phyloP scores from a whole-genome alignment of 2,888 invertebrate genomes.

The Xestia rhomboidea region DNA sequence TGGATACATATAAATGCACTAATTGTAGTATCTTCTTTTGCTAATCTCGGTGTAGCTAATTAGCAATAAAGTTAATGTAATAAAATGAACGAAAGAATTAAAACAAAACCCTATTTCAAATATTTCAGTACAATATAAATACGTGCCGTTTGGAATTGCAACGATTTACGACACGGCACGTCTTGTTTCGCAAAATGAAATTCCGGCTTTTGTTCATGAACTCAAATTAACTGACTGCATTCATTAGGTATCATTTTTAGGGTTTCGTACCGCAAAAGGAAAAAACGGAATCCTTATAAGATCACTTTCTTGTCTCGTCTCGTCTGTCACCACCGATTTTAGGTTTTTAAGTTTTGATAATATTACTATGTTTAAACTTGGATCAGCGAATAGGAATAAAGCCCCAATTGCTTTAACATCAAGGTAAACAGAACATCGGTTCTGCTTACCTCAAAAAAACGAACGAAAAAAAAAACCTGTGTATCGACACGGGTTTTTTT shows the following conservation, averaged over 20 bases:
- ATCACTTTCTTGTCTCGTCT: too few relatives aligned
- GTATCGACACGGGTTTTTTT: too few relatives aligned
- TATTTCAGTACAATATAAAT: neutral
- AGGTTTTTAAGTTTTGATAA: too few relatives aligned
- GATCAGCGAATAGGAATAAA: too few relatives aligned
- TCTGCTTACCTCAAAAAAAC: too few relatives aligned
- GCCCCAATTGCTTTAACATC: too few relatives aligned
- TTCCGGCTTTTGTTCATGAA: constrained; percentile 14
- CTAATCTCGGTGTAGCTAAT: neutral
- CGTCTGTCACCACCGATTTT: too few relatives aligned
- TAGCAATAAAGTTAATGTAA: neutral
- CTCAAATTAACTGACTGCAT: constrained; percentile 11
- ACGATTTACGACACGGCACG: neutral
- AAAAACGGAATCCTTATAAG: too few relatives aligned
- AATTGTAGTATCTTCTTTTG: neutral
- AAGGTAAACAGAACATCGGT: too few relatives aligned
- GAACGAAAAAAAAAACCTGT: too few relatives aligned
- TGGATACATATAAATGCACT: neutral
- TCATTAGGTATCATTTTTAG: neutral
- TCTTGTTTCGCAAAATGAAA: constrained; percentile 24
- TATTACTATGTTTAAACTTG: too few relatives aligned
- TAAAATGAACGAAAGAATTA: neutral
- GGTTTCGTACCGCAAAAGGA: too few relatives aligned
- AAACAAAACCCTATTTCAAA: neutral
- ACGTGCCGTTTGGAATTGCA: constrained; percentile 15